Percentiles rank a stretch among this genome's conserved stretches.
These are phyloP conservation scores for Crypturellus undulatus DNA, from an alignment of 2,113 vertebrate genomes.

Conservation along the genomic window DNA sequence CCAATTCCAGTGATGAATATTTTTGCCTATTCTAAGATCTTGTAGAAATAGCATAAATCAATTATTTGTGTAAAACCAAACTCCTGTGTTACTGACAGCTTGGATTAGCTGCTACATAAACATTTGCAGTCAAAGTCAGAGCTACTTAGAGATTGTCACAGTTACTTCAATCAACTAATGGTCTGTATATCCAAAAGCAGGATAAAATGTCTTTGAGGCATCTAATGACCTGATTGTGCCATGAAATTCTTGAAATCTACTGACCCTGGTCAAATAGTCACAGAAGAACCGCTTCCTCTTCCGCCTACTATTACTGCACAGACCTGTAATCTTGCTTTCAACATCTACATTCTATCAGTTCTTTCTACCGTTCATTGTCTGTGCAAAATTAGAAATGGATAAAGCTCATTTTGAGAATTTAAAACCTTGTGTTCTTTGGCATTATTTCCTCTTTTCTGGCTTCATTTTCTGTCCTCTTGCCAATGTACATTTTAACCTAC, in stretches of 20 bases:
- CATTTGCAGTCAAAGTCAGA: background rate
- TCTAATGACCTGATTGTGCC: background rate
- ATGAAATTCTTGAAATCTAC: background rate
- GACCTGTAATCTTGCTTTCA: background rate
- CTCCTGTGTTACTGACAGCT: background rate
- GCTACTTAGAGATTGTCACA: background rate
- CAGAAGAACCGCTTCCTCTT: background rate
- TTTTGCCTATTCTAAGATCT: background rate
- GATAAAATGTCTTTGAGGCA: background rate
- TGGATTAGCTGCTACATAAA: background rate
- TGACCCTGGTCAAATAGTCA: background rate
- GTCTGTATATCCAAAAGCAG: background rate
- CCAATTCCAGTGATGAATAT: background rate
- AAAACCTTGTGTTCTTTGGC: constrained; percentile 1
- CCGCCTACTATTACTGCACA: background rate
- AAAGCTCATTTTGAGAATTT: background rate
- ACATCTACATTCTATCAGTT: background rate
- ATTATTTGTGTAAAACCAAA: background rate
- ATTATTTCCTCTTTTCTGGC: constrained; percentile 36
- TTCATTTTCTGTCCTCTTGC: constrained; percentile 14
- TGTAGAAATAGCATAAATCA: background rate
- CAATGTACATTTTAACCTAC: background rate
- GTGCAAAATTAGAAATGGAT: background rate
- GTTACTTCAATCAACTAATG: background rate
- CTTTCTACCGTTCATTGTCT: background rate